Evolutionary conservation across 2,113 vertebrate genomes (phyloP), one percentile per base, ranked within the genome.

Genomic region (Tricholaema leucomelas): DNA sequence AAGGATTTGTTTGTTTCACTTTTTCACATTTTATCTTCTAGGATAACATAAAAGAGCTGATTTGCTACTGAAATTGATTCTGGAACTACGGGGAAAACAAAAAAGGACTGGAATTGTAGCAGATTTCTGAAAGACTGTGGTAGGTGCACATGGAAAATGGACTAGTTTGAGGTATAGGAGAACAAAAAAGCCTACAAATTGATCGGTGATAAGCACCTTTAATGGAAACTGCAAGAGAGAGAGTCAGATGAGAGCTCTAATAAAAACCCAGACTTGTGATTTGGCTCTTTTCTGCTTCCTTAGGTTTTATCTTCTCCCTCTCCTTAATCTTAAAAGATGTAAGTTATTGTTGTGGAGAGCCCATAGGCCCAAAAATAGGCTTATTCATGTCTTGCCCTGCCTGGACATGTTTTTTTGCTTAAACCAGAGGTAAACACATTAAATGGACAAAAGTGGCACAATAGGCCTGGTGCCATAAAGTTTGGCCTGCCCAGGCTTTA

Each of bases 271-370:
- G 56, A 5, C 5, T 20, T 42, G 11, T 36, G 12, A 13, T 42
- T 35, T n/a, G 4, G 2, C 2, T 52, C 12, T 59, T 36, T 31
- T 10, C 8, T 30, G 4, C 23, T 71, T 66, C 15, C 9, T 66
- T 2, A 4, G 2, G 7, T 76, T 81, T 64, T 56, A 3, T 14
- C 8, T 12, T 36, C 15, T 46, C 0, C 14, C 8, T 2, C 1
- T 10, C 46, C 46, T 36, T 46, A 11, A 17, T 50, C 33, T 63
- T 58, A 63, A 42, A 63, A 63, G 4, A 3, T 70, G 27, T 27
- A 50, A 71, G 66, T 13, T 8, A 35, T n/a, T n/a, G n/a, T n/a
- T n/a, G n/a, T n/a, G n/a, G n/a, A n/a, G n/a, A n/a, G n/a, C n/a
- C n/a, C n/a, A n/a, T n/a, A n/a, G n/a, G n/a, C n/a, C n/a, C n/a